Conservation (phyloP, 2,888 invertebrate species). For the Hecatera dysodea region DNA sequence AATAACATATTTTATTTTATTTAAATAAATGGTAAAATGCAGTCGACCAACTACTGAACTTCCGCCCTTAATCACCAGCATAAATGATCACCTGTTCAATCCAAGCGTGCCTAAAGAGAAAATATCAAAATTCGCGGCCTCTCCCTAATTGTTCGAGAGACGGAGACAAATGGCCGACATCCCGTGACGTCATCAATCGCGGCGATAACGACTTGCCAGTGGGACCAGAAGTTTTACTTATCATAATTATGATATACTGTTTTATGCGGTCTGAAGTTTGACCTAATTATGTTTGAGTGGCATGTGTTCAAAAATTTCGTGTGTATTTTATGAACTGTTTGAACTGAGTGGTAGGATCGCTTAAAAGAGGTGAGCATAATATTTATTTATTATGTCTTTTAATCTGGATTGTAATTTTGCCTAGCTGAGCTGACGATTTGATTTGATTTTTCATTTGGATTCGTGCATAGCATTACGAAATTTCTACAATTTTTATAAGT, state of each 20-base stretch:
- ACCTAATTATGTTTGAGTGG: constrained; percentile 9
- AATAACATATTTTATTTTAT: too few relatives aligned
- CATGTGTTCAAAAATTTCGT: background rate
- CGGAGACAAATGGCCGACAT: constrained; percentile 61
- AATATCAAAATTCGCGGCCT: constrained; percentile 52
- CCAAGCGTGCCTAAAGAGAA: constrained; percentile 15
- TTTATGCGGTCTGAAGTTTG: constrained; percentile 22
- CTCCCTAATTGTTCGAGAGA: constrained; percentile 61
- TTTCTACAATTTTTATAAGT: too few relatives aligned
- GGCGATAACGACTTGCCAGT: constrained; percentile 47
- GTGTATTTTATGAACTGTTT: constrained; percentile 1
- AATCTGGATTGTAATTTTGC: too few relatives aligned
- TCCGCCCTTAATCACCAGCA: background rate
- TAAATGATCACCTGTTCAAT: constrained; percentile 36
- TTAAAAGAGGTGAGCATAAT: background rate
- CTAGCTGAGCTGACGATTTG: too few relatives aligned
- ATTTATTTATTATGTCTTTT: too few relatives aligned
- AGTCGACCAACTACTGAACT: too few relatives aligned
- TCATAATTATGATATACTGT: constrained; percentile 29
- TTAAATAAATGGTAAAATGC: too few relatives aligned
- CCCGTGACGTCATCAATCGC: constrained; percentile 57
- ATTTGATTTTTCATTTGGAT: too few relatives aligned
- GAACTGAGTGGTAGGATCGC: background rate
- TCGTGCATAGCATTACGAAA: too few relatives aligned
- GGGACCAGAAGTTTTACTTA: constrained; percentile 54